Conservation (phyloP, 2,113 vertebrate species). For the Antigone vipio region DNA sequence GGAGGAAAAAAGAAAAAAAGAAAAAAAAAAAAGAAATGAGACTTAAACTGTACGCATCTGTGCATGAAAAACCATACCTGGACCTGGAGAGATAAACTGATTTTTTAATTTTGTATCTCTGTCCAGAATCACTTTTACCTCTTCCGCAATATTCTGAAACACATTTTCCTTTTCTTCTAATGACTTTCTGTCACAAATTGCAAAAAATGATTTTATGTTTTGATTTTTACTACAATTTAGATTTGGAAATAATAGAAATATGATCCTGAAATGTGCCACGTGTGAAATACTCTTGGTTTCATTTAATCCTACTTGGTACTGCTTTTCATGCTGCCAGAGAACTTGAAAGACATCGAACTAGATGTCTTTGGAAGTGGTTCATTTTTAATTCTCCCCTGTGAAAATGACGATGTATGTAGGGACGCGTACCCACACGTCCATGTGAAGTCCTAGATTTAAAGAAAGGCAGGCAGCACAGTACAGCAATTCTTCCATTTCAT, state of each 20-base stretch:
- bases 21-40: background rate
- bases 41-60: background rate
- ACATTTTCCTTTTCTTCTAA: background rate
- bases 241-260: background rate
- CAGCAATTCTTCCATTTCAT: background rate
- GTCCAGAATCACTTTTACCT: background rate
- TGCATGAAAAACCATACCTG: background rate
- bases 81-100: background rate
- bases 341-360: background rate
- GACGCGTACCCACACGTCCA: fast-evolving
- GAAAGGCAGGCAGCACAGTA: background rate
- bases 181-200: background rate
- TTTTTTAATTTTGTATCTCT: background rate
- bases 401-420: background rate
- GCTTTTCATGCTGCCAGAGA: background rate
- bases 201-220: background rate
- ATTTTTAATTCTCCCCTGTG: background rate
- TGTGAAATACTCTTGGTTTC: background rate
- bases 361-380: background rate
- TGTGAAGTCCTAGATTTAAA: background rate
- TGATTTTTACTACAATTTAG: background rate
- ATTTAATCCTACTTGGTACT: background rate
- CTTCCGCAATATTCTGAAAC: background rate
- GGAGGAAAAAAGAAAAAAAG: background rate
- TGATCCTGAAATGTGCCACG: background rate